A percentile compares a stretch with the other conserved stretches of the same genome.
These are phyloP conservation scores for Ectemnius lituratus DNA, from an alignment of 2,888 invertebrate genomes.

Conservation along the genomic window DNA sequence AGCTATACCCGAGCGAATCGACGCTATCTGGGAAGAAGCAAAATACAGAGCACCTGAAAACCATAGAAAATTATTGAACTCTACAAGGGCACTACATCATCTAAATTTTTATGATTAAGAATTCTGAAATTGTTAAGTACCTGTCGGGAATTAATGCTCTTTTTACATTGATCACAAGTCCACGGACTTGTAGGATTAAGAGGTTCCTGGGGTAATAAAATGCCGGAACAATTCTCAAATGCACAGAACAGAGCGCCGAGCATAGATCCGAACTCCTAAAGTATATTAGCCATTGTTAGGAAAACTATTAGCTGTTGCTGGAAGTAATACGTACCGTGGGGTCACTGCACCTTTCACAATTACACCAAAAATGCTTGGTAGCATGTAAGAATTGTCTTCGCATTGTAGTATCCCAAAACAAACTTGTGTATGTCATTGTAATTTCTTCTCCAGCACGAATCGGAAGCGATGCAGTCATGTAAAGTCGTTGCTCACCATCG, in stretches of 20 bases:
- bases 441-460: conserved; percentile 83
- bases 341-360: conserved; percentile 84
- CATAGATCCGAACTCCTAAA: conserved; percentile 82
- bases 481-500: conserved; percentile 81
- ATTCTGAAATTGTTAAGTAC: conserved; percentile 64
- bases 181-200: conserved; percentile 80
- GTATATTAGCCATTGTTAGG: background rate
- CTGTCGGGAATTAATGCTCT: conserved; percentile 79
- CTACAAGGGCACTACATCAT: background rate
- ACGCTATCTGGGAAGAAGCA: conserved; percentile 61
- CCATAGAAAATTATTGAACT: conserved; percentile 1
- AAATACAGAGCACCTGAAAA: conserved; percentile 15
- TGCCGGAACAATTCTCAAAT: conserved; percentile 79
- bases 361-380: conserved; percentile 85
- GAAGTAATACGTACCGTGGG: conserved; percentile 77
- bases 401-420: conserved; percentile 84
- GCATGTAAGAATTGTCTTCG: conserved; percentile 82
- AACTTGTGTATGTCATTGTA: conserved; percentile 83
- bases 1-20: conserved; percentile 76
- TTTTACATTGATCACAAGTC: conserved; percentile 81
- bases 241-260: conserved; percentile 82
- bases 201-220: conserved; percentile 81
- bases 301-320: too few species aligned
- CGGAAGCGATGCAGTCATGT: conserved; percentile 81
- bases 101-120: background rate